Evolutionary conservation across 2,113 vertebrate genomes (phyloP), one percentile per base, ranked within the genome.

Genomic region (Clarias macrocephalus): DNA sequence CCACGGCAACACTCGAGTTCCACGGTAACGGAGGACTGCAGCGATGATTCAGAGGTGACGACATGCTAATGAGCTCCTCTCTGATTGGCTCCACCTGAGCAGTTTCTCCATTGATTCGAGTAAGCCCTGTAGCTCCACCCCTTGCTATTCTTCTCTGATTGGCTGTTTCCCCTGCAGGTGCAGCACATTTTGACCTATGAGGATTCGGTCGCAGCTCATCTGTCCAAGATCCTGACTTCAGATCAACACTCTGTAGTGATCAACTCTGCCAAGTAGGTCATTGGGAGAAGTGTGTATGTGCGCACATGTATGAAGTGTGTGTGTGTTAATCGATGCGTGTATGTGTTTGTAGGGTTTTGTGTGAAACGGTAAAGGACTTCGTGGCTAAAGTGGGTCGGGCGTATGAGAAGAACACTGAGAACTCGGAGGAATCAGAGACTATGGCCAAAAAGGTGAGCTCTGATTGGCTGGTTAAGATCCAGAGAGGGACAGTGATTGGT

Each of bases 201-300:
- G 93, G 98, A 99, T 91, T 99, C 98, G 0, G 98, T 99, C 2
- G 98, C 98, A 4, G 97, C 96, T 91, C 98, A 99, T 91, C 94
- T 99, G 80, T 97, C 98, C 56, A 98, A 99, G 93, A 99, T 99
- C 93, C 95, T 99, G 91, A 97, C 96, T 54, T 99, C 98, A 3
- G 98, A 99, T 92, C 98, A 99, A 91, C 98, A 99, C 90, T 99
- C 98, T 0, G 98, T 99, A 54, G 97, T 99, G 90, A 99, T 99
- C 92, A 98, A 98, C 56, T 99, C 98, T 0, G 98, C 98, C 77
- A 99, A 96, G 98, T 99, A 93, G 86, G 96, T 94, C 25, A 66
- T 52, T 18, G 1, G 3, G 76, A 79, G 8, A 25, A 60, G 37
- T 25, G 62, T 33, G 25, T 80, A 72, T 10, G 30, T 85, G 8